Conservation (phyloP, 2,888 invertebrate genomes). For the Chloroclysta siterata region DNA sequence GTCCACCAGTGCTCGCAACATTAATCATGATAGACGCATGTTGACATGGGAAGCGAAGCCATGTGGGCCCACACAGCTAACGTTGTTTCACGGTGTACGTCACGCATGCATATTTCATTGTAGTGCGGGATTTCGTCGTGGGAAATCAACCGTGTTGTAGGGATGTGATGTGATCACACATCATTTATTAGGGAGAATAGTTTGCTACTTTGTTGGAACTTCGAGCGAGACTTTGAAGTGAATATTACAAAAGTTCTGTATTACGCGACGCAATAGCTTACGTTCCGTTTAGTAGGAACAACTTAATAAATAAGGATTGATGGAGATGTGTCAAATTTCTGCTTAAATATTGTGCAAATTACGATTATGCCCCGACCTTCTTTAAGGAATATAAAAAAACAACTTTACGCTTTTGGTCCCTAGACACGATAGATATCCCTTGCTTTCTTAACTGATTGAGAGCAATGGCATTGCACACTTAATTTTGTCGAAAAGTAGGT, state of each 20-base stretch:
- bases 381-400: too few species aligned
- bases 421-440: too few species aligned
- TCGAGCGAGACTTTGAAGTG: constrained; percentile 22
- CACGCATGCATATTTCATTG: constrained; percentile 79
- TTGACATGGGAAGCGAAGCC: constrained; percentile 27
- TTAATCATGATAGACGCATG: constrained; percentile 7
- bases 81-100: constrained; percentile 72
- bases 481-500: too few species aligned
- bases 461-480: too few species aligned
- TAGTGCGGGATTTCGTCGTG: constrained; percentile 68
- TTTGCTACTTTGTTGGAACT: constrained; percentile 28
- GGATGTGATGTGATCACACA: constrained; percentile 49
- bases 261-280: constrained; percentile 7
- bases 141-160: constrained; percentile 58
- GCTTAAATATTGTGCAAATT: too few species aligned
- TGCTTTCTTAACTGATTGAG: too few species aligned
- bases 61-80: constrained; percentile 48
- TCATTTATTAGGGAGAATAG: constrained; percentile 49
- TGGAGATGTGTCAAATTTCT: too few species aligned
- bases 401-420: too few species aligned
- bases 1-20: neutral
- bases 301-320: too few species aligned
- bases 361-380: too few species aligned
- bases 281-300: neutral
- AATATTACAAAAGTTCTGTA: constrained; percentile 20